These are phyloP conservation scores for Eunapius fragilis DNA, from an alignment of 37 sponge, comb jelly and placozoan species.

Conservation along the genomic window DNA sequence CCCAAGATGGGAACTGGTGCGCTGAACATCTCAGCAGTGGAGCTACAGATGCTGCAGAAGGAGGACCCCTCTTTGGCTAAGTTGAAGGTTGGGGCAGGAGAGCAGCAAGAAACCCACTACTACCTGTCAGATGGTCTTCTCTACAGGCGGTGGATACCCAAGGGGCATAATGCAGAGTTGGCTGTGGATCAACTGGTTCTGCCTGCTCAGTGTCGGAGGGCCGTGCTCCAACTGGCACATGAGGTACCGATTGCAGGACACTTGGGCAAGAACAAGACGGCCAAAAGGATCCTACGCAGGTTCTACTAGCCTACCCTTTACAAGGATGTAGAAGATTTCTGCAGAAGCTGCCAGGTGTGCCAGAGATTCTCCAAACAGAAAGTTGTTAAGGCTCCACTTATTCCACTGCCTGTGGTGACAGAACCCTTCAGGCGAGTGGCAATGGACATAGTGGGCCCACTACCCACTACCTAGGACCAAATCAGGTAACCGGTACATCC, in stretches of 20 bases:
- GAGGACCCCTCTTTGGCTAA: background rate
- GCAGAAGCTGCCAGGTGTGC: slow-evolving; percentile 9
- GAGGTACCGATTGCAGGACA: background rate
- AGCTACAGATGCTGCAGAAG: background rate
- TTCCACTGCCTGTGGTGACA: slow-evolving; percentile 17
- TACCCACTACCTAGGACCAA: slow-evolving; percentile 19
- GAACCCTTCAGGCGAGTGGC: slow-evolving; percentile 12
- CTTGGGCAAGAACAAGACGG: slow-evolving; percentile 7
- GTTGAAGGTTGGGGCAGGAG: background rate
- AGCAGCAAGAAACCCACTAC: background rate
- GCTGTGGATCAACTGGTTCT: slow-evolving; percentile 37
- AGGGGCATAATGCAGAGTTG: background rate
- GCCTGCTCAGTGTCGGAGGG: background rate
- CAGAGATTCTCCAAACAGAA: slow-evolving; percentile 9
- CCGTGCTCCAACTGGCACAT: slow-evolving; percentile 7
- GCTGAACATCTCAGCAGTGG: background rate
- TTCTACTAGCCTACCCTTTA: slow-evolving; percentile 37
- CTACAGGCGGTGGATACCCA: background rate
- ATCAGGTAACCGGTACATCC: slow-evolving; percentile 14
- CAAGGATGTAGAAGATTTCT: slow-evolving; percentile 33
- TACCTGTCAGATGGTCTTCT: background rate
- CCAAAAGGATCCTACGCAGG: slow-evolving; percentile 1
- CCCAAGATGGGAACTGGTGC: background rate
- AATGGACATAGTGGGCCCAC: slow-evolving; percentile 35
- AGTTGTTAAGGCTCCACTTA: slow-evolving; percentile 17